A percentile compares a stretch with the other conserved stretches of the same genome.
Evolutionary conservation across 2,113 vertebrate species (phyloP).

Genomic region (Bombycilla garrulus): DNA sequence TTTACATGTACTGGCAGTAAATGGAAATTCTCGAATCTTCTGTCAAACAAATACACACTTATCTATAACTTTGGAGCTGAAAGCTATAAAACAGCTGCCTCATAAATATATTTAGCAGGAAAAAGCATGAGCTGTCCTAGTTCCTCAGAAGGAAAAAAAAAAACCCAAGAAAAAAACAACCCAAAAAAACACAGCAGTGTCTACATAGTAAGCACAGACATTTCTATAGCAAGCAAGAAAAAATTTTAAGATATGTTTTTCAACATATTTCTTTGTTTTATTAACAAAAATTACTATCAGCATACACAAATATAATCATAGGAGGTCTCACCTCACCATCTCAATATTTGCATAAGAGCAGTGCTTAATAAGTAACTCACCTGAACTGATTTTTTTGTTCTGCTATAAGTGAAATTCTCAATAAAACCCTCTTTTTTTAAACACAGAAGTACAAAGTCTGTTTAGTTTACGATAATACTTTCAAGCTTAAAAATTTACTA

Average conservation of each 20-base stretch:
- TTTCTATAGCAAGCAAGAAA: slow-evolving; percentile 37
- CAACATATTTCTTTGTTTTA: background rate
- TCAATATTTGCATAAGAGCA: background rate
- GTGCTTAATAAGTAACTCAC: slow-evolving; percentile 53
- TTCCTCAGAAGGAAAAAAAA: slow-evolving; percentile 48
- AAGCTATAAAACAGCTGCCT: slow-evolving; percentile 73
- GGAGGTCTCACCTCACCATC: background rate
- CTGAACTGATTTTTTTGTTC: background rate
- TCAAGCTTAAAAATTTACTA: slow-evolving; percentile 1
- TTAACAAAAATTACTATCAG: background rate
- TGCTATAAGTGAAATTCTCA: background rate
- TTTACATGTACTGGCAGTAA: slow-evolving; percentile 75
- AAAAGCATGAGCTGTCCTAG: slow-evolving; percentile 61
- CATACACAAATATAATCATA: background rate
- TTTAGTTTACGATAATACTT: background rate
- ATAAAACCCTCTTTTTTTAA: background rate
- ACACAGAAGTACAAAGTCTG: background rate
- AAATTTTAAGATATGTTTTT: background rate
- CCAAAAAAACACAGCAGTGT: background rate
- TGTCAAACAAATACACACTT: slow-evolving; percentile 74
- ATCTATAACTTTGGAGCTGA: slow-evolving; percentile 71
- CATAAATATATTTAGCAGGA: slow-evolving; percentile 71
- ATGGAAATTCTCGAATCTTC: slow-evolving; percentile 76
- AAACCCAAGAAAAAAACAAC: too few relatives aligned
- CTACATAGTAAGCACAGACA: slow-evolving; percentile 32